Evolutionary conservation across 2,797 vertebrate genomes (phyloP), one percentile per base, ranked within the genome.

Genomic region (Threskiornis aethiopicus): DNA sequence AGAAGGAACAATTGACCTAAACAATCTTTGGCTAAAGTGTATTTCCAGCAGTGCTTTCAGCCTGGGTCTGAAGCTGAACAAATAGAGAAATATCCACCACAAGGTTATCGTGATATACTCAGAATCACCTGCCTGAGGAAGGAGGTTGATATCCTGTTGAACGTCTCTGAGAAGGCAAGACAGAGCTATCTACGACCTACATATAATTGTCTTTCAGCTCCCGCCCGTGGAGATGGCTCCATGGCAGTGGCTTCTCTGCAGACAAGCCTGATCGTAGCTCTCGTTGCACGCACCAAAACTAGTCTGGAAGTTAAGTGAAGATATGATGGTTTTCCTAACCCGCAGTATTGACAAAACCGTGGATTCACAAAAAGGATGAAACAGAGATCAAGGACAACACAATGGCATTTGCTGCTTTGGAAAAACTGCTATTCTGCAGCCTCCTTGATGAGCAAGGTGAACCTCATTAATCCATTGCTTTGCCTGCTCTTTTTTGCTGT

Each of bases 1-100:
- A 96, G 94, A 78, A 97, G 93, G 95, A 95, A 96, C 95, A 95
- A 96, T 84, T 96, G 95, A 94, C 93, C 93, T 86, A 89, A 94
- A 93, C 91, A 86, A 95, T 95, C 87, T 91, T 90, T 93, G 92
- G 86, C 80, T 89, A 26, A 95, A 92, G 57, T 12, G 49, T 31
- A 57, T 96, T 95, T 97, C 92, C 89, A 97, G 71, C 89, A 89
- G 67, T n/a, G 57, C 90, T 94, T 92, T 96, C 84, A 73, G 79
- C 44, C 66, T 89, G 8, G 0, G 52, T 83, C 42, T 2, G 10
- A 84, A 67, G 71, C 29, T 2, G 33, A 85, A 83, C 75, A 94
- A 95, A 90, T 6, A 29, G 55, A 89, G 67, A 71, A 89, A 64
- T 59, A 88, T 65, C 72, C 69, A 88, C 41, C 69, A 5, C 17